Percentiles rank a stretch among this genome's conserved stretches.
Evolutionary conservation across 2,113 vertebrate species (phyloP).

Genomic region (Nasalis larvatus): DNA sequence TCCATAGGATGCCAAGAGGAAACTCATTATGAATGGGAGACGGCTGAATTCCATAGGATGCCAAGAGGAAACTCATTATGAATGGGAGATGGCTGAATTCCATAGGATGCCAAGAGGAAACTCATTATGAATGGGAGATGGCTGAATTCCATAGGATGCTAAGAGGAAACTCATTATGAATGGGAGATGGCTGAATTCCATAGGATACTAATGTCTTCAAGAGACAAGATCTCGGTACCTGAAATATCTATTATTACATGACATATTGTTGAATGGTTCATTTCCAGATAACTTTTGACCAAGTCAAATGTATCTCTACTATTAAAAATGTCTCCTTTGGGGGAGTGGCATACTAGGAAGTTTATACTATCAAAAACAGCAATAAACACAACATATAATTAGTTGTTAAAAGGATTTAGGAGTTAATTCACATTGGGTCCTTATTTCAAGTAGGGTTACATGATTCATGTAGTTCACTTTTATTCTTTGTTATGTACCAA

Average conservation of each 20-base stretch:
- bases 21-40: no score
- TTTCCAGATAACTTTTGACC: slow-evolving; percentile 31
- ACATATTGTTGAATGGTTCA: neutral
- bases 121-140: no score
- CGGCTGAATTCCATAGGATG: no score
- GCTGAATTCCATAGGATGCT: no score
- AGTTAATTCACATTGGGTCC: slow-evolving; percentile 42
- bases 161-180: no score
- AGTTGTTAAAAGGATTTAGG: slow-evolving; percentile 43
- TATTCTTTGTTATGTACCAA: slow-evolving; percentile 50
- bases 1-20: no score
- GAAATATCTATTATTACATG: neutral
- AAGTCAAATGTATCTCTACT: neutral
- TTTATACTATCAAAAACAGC: neutral
- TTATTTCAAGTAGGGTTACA: slow-evolving; percentile 48
- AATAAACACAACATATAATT: slow-evolving; percentile 48
- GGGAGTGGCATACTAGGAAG: neutral
- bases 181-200: neutral
- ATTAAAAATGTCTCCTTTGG: slow-evolving; percentile 38
- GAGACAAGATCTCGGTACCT: neutral
- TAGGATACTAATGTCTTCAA: neutral
- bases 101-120: no score
- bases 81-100: no score
- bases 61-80: no score
- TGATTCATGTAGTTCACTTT: slow-evolving; percentile 49